Evolutionary conservation across 2,888 invertebrate species (phyloP), one percentile per base, ranked within the genome.

Genomic region (Zhuqinia jingwanae): DNA sequence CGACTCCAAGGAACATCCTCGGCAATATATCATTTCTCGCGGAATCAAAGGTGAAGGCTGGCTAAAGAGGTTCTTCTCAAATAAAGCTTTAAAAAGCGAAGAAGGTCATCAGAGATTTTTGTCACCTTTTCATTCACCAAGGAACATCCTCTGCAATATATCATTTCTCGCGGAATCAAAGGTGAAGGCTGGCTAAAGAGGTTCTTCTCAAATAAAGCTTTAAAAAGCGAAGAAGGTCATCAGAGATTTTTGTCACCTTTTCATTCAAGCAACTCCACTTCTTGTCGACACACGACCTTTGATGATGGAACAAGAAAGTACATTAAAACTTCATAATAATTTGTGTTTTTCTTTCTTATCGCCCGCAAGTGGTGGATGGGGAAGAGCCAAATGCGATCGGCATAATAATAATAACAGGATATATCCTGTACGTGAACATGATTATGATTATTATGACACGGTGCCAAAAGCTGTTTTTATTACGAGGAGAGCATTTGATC

Each of bases 1-100:
- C 45, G 13, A 20, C 47, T 36, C 36, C 36, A 36, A 22, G 15
- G 15, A 47, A 47, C 27, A 50, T 47, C 68, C 45, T 10, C 68
- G 11, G 22, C 45, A 27, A 79, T 79, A 83, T 60, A 76, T 83
- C 83, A 83, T 76, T 65, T 65, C 53, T 76, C 76, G 25, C 13
- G 53, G 83, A 83, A 83, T 83, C 83, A 83, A 83, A 83, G 83
- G 83, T 83, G 83, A 83, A 83, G 76, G 63, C 76, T 78, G 20
- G 68, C 45, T 45, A 45, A 36, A 68, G 68, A 45, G 68, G 79
- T 45, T 65, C n/a, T n/a, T n/a, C 47, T 73, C 22, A 20, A 2
- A 68, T 1, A 17, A 2, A 42, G n/a, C n/a, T n/a, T n/a, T n/a
- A n/a, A n/a, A n/a, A n/a, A n/a, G n/a, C n/a, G n/a, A n/a, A 15